Evolutionary conservation across 2,888 invertebrate species (phyloP), one percentile per base, ranked within the genome.

Genomic region (Aplocera efformata): DNA sequence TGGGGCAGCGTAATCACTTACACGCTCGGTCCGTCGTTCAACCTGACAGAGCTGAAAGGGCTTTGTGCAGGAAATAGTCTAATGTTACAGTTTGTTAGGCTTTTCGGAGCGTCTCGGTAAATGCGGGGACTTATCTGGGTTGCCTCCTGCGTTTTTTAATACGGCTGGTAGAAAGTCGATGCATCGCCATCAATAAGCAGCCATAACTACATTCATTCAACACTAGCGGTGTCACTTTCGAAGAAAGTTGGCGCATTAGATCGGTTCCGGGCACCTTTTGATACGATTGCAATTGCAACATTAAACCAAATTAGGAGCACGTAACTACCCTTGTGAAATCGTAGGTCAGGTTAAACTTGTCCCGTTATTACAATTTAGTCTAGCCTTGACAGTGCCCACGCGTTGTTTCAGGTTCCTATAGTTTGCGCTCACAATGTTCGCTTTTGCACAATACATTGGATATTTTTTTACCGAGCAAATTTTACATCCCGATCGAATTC

Each of bases 1-100:
- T 79, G 63, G 81, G 77, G 72, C 79, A 73, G 66, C 65, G 72
- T 74, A 79, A 79, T 80, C 78, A 79, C 74, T 77, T 71, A 72
- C 72, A 75, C 69, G 67, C 66, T 63, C 63, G 59, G 54, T 47
- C 53, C 56, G 57, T 63, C 71, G 70, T 59, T 61, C 57, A 58
- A 64, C 54, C 64, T 72, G 70, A 49, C 52, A 58, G 70, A 65
- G 67, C 70, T 74, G 72, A 79, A 78, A 72, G 65, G 58, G 71
- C 74, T 79, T 75, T 79, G 74, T 77, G 66, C 50, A 65, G 69
- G 58, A 70, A 75, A 70, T 63, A 60, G 58, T 58, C 60, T 62
- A 50, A 56, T 60, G 67, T 70, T 63, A 77, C 74, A 73, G 72
- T 62, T 75, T 67, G 77, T 67, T 77, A 63, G 67, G 62, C 72